Base-by-base conservation (phyloP, 2,113 vertebrate species). In the Dermatemys mawii region DNA sequence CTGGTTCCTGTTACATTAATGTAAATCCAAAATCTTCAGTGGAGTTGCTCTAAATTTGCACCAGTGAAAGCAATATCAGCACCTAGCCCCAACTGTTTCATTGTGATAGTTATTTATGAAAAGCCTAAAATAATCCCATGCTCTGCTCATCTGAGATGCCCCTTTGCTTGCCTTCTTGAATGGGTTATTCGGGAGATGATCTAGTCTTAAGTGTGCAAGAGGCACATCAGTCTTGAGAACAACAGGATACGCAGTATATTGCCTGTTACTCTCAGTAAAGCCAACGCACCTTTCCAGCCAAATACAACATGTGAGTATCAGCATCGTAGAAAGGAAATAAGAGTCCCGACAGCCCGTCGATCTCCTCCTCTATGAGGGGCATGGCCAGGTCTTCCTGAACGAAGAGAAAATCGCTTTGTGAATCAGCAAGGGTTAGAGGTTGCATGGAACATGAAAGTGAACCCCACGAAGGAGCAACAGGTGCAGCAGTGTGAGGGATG, bases 241-340 rank as follows among this genome's bases (percentile, higher is more conserved):
- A 29, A 32, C 44, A n/a, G 53, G 44, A 26, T 51, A 81, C 24
- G 6, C 48, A 21, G 63, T 5, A 17, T 32, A 29, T 19, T 7
- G 24, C 26, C 32, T 11, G 5, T 8, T 48, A 54, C 27, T 16
- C 8, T 50, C 7, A 73, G 44, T 70, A 78, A 44, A 22, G 9
- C 21, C 50, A 4, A 26, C 96, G 82, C 67, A 99, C 99, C 99
- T 99, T 99, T 95, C 99, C 99, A 54, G 99, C 99, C 97, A 99
- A 94, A 97, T 99, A 99, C 46, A 99, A 95, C 99, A 99, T 99
- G 97, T 99, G 99, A 2, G 99, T 99, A 97, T 99, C 99, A 0
- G 98, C 98, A 0, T 99, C 99, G 1, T 99, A 99, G 98, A 99
- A 99, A 0, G 99, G 99, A 96, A 99, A 99, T 81, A 99, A 97